Percentiles rank a stretch among this genome's conserved stretches.
These are phyloP conservation scores for Drosophila formosana DNA, from an alignment of 2,888 invertebrate genomes.

Conservation along the genomic window DNA sequence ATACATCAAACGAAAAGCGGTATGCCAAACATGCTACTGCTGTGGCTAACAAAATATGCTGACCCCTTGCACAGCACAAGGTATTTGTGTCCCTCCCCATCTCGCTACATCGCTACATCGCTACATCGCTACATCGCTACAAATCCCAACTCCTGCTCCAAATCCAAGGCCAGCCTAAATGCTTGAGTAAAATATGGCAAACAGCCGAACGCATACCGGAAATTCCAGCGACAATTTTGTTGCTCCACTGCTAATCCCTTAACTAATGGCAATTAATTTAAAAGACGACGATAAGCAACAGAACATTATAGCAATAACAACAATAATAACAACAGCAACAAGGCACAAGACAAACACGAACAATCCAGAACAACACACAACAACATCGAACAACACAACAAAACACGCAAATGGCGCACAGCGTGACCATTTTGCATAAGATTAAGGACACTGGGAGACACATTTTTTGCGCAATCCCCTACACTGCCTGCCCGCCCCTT, in stretches of 20 bases:
- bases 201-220: slow-evolving; percentile 75
- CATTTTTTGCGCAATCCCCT: slow-evolving; percentile 42
- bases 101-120: too few species aligned
- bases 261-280: slow-evolving; percentile 84
- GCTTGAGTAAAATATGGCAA: slow-evolving; percentile 74
- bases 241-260: slow-evolving; percentile 80
- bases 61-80: slow-evolving; percentile 31
- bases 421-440: slow-evolving; percentile 79
- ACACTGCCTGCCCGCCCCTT: neutral
- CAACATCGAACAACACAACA: slow-evolving; percentile 40
- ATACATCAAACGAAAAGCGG: slow-evolving; percentile 83
- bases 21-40: slow-evolving; percentile 66
- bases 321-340: slow-evolving; percentile 29
- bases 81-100: neutral
- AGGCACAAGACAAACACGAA: slow-evolving; percentile 33
- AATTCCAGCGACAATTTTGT: slow-evolving; percentile 80
- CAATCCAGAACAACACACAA: slow-evolving; percentile 2
- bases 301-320: slow-evolving; percentile 46
- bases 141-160: too few species aligned
- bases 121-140: too few species aligned
- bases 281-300: slow-evolving; percentile 80
- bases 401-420: slow-evolving; percentile 74
- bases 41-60: slow-evolving; percentile 49
- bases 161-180: slow-evolving; percentile 22
- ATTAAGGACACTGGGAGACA: slow-evolving; percentile 76